Evolutionary conservation across 2,888 invertebrate species (phyloP).

Genomic region (Blomia tropicalis): DNA sequence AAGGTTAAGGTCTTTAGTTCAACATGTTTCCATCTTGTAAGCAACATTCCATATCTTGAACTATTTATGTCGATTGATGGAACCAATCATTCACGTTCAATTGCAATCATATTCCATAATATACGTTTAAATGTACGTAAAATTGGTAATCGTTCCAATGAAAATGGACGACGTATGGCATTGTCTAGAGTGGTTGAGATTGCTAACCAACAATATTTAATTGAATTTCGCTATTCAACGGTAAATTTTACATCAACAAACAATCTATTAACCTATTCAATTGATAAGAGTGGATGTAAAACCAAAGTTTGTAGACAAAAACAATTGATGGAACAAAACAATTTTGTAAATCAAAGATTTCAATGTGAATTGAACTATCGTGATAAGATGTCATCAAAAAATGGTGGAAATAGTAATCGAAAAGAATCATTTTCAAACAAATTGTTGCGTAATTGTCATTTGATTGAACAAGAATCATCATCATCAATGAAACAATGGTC

Average conservation of each 20-base stretch:
- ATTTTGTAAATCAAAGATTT: background rate
- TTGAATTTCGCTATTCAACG: background rate
- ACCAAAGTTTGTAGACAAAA: background rate
- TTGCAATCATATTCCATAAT: background rate
- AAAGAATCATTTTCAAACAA: background rate
- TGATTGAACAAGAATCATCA: no score
- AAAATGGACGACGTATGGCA: background rate
- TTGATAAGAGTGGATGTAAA: background rate
- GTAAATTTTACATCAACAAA: background rate
- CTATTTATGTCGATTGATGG: background rate
- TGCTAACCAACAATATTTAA: background rate
- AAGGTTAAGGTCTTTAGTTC: background rate
- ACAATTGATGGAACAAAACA: background rate
- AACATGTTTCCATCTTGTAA: background rate
- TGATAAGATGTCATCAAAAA: no score
- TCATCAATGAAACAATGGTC: background rate
- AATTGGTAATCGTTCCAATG: background rate
- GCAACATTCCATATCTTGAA: background rate
- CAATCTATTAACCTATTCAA: background rate
- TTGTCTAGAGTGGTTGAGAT: background rate
- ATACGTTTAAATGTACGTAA: background rate
- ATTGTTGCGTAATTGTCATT: background rate
- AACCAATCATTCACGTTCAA: background rate
- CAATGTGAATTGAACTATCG: no score
- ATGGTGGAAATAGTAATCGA: background rate